Conservation (phyloP, 2,797 vertebrate species). For the Notolabrus celidotus region DNA sequence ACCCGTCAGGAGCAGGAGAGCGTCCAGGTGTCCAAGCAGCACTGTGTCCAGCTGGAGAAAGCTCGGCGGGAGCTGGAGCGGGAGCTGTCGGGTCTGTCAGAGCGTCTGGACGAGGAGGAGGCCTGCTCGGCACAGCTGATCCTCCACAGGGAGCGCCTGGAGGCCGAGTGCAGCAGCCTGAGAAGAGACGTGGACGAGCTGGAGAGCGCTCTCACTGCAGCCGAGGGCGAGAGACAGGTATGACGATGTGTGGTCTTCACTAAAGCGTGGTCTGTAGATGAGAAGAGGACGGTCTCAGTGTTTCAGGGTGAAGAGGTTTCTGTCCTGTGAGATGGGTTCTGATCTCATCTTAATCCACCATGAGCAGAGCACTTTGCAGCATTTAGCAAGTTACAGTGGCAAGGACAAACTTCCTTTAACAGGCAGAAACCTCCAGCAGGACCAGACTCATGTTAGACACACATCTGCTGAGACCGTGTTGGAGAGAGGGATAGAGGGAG, state of each 20-base stretch:
- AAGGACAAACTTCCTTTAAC: too few species aligned
- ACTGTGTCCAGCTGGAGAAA: conserved; percentile 78
- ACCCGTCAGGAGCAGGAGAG: conserved; percentile 80
- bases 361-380: too few species aligned
- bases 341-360: too few species aligned
- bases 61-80: conserved; percentile 76
- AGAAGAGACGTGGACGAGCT: conserved; percentile 81
- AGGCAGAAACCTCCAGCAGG: too few species aligned
- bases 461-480: too few species aligned
- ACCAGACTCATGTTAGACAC: too few species aligned
- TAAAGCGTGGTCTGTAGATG: too few species aligned
- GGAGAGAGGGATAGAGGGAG: too few species aligned
- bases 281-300: too few species aligned
- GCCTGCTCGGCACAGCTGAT: conserved; percentile 73
- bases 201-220: conserved; percentile 72
- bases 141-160: conserved; percentile 78
- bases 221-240: conserved; percentile 83
- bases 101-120: conserved; percentile 84
- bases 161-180: conserved; percentile 81
- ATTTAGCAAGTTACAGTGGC: too few species aligned
- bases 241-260: neutral
- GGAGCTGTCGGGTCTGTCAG: conserved; percentile 79
- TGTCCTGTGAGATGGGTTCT: too few species aligned
- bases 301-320: too few species aligned
- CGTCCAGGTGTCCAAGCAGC: conserved; percentile 76